Conservation (phyloP, 2,797 vertebrate species). For the Passerculus sandwichensis region DNA sequence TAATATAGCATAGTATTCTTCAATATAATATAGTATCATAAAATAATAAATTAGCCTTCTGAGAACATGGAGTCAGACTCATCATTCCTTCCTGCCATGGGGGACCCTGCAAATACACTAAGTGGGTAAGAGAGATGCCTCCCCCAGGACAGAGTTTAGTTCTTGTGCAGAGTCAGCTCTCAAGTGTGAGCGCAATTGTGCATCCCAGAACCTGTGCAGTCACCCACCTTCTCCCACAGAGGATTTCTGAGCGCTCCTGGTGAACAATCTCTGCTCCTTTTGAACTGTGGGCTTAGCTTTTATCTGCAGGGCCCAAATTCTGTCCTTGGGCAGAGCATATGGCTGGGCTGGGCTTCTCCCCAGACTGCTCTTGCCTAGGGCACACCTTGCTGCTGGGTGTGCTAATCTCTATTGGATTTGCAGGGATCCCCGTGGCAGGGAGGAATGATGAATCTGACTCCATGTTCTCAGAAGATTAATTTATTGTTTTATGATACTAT, state of each 20-base stretch:
- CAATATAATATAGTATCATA: too few relatives aligned
- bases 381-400: background rate
- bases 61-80: background rate
- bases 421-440: too few relatives aligned
- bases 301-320: background rate
- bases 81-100: background rate
- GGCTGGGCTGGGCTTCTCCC: background rate
- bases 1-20: too few relatives aligned
- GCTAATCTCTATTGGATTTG: background rate
- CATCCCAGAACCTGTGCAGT: background rate
- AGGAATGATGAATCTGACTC: too few relatives aligned
- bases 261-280: background rate
- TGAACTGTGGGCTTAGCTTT: background rate
- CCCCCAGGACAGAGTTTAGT: background rate
- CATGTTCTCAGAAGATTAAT: too few relatives aligned
- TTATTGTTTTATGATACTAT: too few relatives aligned
- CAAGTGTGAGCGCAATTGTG: background rate
- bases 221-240: background rate
- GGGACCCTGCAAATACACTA: background rate
- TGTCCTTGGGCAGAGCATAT: background rate
- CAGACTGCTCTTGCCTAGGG: fast-evolving
- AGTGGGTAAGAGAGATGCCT: background rate
- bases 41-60: background rate
- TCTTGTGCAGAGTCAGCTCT: background rate
- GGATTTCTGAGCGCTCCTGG: fast-evolving